These are phyloP conservation scores for Fragum sueziense DNA, from an alignment of 2,888 invertebrate species.

Conservation along the genomic window DNA sequence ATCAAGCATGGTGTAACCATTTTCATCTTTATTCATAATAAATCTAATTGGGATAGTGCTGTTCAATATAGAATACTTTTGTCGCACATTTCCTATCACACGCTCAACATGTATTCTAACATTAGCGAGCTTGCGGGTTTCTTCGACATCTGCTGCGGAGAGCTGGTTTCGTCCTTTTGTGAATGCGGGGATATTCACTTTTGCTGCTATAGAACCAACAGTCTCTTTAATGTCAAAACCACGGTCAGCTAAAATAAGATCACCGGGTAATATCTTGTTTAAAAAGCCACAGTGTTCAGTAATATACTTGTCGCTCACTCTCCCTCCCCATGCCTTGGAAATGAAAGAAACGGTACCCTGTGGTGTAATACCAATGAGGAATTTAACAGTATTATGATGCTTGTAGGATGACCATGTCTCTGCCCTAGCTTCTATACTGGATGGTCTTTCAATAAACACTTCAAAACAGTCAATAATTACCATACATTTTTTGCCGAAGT, in stretches of 20 bases:
- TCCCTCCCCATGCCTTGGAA: conserved; percentile 43
- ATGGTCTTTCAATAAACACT: conserved; percentile 44
- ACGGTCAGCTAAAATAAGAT: conserved; percentile 34
- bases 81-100: conserved; percentile 35
- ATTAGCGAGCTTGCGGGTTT: conserved; percentile 31
- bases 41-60: conserved; percentile 20
- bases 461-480: conserved; percentile 53
- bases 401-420: conserved; percentile 53
- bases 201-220: conserved; percentile 33
- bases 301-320: conserved; percentile 44
- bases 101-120: conserved; percentile 40
- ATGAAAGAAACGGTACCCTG: conserved; percentile 45
- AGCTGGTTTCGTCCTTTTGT: conserved; percentile 38
- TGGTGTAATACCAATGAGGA: conserved; percentile 46
- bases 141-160: conserved; percentile 29
- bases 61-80: conserved; percentile 43
- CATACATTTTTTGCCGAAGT: conserved; percentile 35
- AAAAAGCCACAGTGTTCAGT: conserved; percentile 43
- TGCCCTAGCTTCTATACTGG: conserved; percentile 27
- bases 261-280: conserved; percentile 44
- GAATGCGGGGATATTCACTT: conserved; percentile 44
- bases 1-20: not conserved
- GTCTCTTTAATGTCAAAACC: conserved; percentile 39
- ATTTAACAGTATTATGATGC: conserved; percentile 50
- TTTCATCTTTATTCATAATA: not conserved